Evolutionary conservation across 2,888 invertebrate genomes (phyloP).

Genomic region (Halictus ligatus): DNA sequence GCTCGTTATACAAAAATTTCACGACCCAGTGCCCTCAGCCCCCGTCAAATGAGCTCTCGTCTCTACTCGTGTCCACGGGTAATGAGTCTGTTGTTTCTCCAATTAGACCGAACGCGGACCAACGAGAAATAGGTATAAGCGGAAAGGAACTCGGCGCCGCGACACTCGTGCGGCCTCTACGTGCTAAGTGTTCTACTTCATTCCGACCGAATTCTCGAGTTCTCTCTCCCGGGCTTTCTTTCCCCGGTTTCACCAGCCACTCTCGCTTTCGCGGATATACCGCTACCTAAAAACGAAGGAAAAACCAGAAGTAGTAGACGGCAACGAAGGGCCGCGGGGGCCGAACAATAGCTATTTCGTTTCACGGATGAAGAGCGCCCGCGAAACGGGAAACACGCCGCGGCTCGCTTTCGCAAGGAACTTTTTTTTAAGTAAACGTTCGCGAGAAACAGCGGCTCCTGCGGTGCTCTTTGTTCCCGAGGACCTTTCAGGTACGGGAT

Average conservation of each 20-base stretch:
- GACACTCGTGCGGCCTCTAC: constrained; percentile 43
- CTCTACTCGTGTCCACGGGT: constrained; percentile 64
- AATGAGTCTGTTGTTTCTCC: constrained; percentile 79
- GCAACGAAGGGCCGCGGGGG: constrained; percentile 2
- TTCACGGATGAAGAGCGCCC: constrained; percentile 6
- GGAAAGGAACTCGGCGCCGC: constrained; percentile 54
- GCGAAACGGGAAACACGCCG: constrained; percentile 4
- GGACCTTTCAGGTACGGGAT: not conserved
- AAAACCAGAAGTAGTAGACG: constrained; percentile 9
- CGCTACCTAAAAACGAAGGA: constrained; percentile 20
- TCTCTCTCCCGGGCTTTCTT: not conserved
- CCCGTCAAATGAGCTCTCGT: constrained; percentile 73
- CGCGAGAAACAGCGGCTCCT: not conserved
- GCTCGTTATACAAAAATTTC: constrained; percentile 79
- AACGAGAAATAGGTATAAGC: constrained; percentile 44
- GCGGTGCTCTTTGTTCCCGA: not conserved
- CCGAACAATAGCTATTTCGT: constrained; percentile 42
- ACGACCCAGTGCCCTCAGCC: constrained; percentile 70
- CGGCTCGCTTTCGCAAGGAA: not conserved
- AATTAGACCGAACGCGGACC: constrained; percentile 73
- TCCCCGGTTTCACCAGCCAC: constrained; percentile 22
- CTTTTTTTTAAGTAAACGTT: not conserved
- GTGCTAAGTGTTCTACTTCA: constrained; percentile 63
- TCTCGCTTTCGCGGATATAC: constrained; percentile 40
- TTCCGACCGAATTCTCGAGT: constrained; percentile 57